Evolutionary conservation across 2,113 vertebrate species (phyloP).

Genomic region (Podarcis cretensis): DNA sequence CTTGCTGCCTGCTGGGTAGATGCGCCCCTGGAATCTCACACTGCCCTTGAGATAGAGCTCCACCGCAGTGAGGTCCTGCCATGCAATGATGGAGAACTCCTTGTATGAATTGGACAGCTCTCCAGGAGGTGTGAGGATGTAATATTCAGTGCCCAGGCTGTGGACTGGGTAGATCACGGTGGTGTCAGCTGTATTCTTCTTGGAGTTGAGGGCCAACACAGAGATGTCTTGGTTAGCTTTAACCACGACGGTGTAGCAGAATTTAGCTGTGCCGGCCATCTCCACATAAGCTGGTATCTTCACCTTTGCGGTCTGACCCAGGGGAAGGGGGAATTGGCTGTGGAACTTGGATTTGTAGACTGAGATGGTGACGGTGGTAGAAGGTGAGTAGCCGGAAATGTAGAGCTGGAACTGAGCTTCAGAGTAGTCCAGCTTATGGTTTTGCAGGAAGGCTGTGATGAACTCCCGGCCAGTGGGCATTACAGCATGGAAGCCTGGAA

Average conservation of each 20-base stretch:
- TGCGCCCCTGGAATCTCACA: constrained; percentile 55
- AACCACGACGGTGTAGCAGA: constrained; percentile 63
- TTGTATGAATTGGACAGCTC: constrained; percentile 38
- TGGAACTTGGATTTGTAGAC: constrained; percentile 58
- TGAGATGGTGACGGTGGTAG: constrained; percentile 68
- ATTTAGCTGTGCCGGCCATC: constrained; percentile 49
- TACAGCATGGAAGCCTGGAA: constrained; percentile 57
- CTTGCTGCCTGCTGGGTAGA: constrained; percentile 37
- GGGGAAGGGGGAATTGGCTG: constrained; percentile 53
- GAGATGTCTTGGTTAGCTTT: constrained; percentile 70
- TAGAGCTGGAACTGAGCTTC: constrained; percentile 54
- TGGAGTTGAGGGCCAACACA: constrained; percentile 72
- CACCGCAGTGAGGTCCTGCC: constrained; percentile 61
- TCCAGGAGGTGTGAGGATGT: constrained; percentile 73
- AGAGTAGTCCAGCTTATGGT: constrained; percentile 45
- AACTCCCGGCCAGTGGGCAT: constrained; percentile 73
- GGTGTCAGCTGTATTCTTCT: constrained; percentile 72
- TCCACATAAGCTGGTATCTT: constrained; percentile 68
- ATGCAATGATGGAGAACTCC: constrained; percentile 81
- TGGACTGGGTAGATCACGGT: constrained; percentile 71
- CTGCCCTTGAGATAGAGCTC: constrained; percentile 56
- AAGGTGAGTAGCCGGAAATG: constrained; percentile 65
- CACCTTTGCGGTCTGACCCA: constrained; percentile 50
- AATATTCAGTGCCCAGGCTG: constrained; percentile 78
- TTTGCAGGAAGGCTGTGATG: constrained; percentile 79